These are phyloP conservation scores for Onychostoma macrolepis DNA, from an alignment of 2,113 vertebrate species.

Conservation along the genomic window DNA sequence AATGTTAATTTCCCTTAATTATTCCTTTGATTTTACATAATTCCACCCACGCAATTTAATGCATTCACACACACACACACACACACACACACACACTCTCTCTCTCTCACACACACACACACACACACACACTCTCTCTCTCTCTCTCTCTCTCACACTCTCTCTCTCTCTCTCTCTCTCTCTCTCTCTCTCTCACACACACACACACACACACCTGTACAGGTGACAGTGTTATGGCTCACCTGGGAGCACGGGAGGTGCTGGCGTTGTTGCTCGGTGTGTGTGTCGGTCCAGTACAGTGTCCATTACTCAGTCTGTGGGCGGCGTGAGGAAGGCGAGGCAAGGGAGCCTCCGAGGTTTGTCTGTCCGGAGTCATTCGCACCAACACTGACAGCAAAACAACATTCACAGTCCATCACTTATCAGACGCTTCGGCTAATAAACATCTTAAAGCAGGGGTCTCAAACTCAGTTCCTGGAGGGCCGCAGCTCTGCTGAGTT, in stretches of 20 bases:
- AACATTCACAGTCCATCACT: neutral
- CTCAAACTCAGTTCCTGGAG: too few relatives aligned
- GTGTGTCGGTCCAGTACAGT: constrained; percentile 57
- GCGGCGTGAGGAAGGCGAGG: constrained; percentile 52
- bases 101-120: too few relatives aligned
- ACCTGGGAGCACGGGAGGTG: constrained; percentile 74
- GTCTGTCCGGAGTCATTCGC: constrained; percentile 64
- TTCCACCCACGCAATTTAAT: too few relatives aligned
- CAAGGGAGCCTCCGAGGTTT: constrained; percentile 53
- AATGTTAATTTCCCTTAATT: too few relatives aligned
- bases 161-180: neutral
- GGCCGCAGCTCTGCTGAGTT: too few relatives aligned
- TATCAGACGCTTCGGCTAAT: neutral
- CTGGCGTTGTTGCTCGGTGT: constrained; percentile 68
- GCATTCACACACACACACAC: too few relatives aligned
- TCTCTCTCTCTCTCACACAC: too few relatives aligned
- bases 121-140: too few relatives aligned
- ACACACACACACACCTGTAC: constrained; percentile 49
- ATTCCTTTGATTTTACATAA: too few relatives aligned
- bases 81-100: too few relatives aligned
- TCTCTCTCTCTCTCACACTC: neutral
- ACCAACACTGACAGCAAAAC: constrained; percentile 61
- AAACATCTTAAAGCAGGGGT: neutral
- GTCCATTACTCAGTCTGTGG: constrained; percentile 64
- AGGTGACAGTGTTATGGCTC: constrained; percentile 14